Evolutionary conservation across 2,797 vertebrate species (phyloP).

Genomic region (Periophthalmus magnuspinnatus): DNA sequence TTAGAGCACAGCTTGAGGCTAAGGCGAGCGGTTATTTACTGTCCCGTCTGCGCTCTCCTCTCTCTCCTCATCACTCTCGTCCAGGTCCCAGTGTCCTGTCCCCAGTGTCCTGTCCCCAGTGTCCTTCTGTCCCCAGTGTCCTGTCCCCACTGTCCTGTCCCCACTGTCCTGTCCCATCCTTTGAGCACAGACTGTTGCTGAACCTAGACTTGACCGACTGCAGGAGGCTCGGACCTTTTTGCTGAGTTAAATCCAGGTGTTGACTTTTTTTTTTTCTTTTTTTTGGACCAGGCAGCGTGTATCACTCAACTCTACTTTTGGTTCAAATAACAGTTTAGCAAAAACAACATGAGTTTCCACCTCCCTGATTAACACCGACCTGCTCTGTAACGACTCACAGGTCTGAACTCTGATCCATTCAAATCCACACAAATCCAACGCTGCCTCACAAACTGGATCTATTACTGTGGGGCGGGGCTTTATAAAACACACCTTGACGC

Average conservation of each 20-base stretch:
- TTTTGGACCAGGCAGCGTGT: no score
- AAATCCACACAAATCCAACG: background rate
- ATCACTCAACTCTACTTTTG: no score
- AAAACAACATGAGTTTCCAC: no score
- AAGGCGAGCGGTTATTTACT: conserved; percentile 69
- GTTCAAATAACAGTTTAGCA: no score
- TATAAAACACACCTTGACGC: conserved; percentile 9
- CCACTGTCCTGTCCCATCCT: conserved; percentile 26
- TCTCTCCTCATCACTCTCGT: conserved; percentile 58
- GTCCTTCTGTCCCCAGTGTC: no score
- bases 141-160: no score
- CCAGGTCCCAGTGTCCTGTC: conserved; percentile 31
- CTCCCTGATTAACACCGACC: background rate
- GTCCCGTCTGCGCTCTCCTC: conserved; percentile 33
- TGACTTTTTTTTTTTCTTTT: no score
- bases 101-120: conserved; percentile 25
- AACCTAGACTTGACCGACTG: no score
- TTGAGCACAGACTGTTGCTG: no score
- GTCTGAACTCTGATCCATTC: no score
- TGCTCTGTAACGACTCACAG: background rate
- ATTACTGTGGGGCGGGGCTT: background rate
- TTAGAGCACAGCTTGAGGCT: conserved; percentile 8
- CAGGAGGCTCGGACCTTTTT: no score
- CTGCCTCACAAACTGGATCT: background rate
- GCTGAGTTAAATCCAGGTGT: no score